Percentiles rank a stretch among this genome's conserved stretches.
Conservation (phyloP, 2,797 vertebrate species). For the Carcharodon carcharias region DNA sequence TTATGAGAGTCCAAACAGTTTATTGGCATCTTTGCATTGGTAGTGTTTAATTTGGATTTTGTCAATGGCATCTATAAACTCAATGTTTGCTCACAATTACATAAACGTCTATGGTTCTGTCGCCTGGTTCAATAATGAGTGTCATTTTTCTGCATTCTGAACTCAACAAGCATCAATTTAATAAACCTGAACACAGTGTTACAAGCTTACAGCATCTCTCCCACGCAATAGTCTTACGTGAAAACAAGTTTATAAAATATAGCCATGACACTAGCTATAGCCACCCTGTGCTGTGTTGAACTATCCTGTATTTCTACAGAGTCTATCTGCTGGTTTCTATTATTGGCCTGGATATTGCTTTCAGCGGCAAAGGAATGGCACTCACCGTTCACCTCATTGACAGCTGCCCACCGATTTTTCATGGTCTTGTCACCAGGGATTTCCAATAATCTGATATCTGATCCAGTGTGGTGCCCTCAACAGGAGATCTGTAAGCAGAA, state of each 20-base stretch:
- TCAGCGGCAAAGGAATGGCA: neutral
- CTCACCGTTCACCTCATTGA: neutral
- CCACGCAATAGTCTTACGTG: neutral
- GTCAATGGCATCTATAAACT: neutral
- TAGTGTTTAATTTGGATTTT: neutral
- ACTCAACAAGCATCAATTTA: neutral
- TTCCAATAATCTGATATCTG: no score
- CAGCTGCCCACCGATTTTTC: neutral
- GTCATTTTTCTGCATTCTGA: neutral
- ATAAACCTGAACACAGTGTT: neutral
- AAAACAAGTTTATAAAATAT: neutral
- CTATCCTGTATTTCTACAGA: neutral
- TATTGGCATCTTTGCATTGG: neutral
- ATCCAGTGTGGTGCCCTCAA: neutral
- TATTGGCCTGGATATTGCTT: neutral
- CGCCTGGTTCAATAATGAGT: no score
- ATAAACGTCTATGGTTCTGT: neutral
- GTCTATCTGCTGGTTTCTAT: neutral
- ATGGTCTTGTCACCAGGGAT: neutral
- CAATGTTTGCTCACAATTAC: neutral
- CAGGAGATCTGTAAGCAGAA: neutral
- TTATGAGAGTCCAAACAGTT: neutral
- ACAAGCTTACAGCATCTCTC: neutral
- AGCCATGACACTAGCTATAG: neutral
- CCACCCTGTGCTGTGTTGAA: neutral